Percentiles rank a stretch among this genome's conserved stretches.
phyloP scores from a whole-genome alignment of 2,797 vertebrate genomes.

The Miichthys miiuy region DNA sequence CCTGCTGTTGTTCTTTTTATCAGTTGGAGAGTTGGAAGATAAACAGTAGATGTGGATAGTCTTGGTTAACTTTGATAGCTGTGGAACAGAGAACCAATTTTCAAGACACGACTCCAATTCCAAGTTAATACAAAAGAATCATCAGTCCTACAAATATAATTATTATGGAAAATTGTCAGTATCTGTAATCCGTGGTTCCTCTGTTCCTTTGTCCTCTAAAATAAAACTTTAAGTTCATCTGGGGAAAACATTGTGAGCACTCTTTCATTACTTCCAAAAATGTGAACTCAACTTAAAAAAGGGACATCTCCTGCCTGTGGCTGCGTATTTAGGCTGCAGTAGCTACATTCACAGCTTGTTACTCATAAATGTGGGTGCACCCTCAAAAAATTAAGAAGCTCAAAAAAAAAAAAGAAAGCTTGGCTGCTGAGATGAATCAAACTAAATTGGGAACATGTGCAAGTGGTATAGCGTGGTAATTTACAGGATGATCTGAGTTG shows the following conservation, averaged over 20 bases:
- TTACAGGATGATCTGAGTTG: constrained; percentile 29
- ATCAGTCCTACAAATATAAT: not conserved
- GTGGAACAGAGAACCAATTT: not conserved
- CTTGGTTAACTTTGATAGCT: not conserved
- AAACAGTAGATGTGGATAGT: not conserved
- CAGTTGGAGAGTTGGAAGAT: not conserved
- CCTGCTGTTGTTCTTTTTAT: not conserved
- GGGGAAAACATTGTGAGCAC: constrained; percentile 17
- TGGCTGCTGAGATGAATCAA: constrained; percentile 42
- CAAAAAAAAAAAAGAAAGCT: constrained; percentile 27
- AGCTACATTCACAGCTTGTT: constrained; percentile 38
- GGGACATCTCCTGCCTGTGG: constrained; percentile 44
- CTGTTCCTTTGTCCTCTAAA: constrained; percentile 21
- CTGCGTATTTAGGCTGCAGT: constrained; percentile 44
- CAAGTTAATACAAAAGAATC: not conserved
- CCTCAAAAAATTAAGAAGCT: constrained; percentile 20
- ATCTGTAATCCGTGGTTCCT: not conserved
- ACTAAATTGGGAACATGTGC: constrained; percentile 30
- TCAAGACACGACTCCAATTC: not conserved
- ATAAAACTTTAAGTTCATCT: constrained; percentile 42
- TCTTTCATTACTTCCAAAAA: constrained; percentile 50
- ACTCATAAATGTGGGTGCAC: constrained; percentile 23
- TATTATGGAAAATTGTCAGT: not conserved
- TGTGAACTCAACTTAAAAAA: constrained; percentile 53
- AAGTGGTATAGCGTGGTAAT: constrained; percentile 25